Evolutionary conservation across 2,888 invertebrate genomes (phyloP).

Genomic region (Archaeoteleia sp.): DNA sequence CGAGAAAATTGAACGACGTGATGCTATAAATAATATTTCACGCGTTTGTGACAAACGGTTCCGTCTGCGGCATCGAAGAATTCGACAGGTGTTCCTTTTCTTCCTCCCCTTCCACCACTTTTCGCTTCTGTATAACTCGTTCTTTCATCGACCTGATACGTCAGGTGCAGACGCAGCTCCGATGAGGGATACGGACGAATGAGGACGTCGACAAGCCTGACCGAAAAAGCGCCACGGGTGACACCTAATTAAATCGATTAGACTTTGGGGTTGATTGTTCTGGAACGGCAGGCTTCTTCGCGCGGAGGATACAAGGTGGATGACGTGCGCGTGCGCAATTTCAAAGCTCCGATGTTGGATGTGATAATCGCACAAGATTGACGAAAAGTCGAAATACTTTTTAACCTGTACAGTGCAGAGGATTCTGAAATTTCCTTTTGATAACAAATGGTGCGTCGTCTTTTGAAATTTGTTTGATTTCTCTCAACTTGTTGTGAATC

Average conservation of each 20-base stretch:
- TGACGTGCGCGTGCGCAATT: too few relatives aligned
- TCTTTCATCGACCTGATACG: slow-evolving; percentile 3
- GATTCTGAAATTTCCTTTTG: background rate
- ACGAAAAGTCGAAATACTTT: too few relatives aligned
- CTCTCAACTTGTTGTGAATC: slow-evolving; percentile 1
- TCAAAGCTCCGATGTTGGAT: too few relatives aligned
- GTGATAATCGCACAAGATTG: too few relatives aligned
- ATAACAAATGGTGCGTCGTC: background rate
- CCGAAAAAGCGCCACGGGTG: slow-evolving; percentile 59
- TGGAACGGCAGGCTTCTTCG: slow-evolving; percentile 58
- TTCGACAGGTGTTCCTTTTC: slow-evolving; percentile 1
- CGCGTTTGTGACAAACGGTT: slow-evolving; percentile 2
- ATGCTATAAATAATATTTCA: background rate
- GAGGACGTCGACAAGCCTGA: slow-evolving; percentile 59
- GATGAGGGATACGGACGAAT: slow-evolving; percentile 3
- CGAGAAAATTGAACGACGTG: background rate
- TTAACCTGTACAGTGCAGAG: too few relatives aligned
- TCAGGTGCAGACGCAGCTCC: background rate
- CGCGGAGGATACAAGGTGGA: background rate
- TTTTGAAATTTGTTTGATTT: background rate
- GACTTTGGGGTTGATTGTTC: slow-evolving; percentile 72
- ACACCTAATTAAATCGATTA: slow-evolving; percentile 71
- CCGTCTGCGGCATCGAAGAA: background rate
- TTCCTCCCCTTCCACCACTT: too few relatives aligned
- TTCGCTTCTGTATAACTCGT: background rate